Evolutionary conservation across 2,113 vertebrate genomes (phyloP).

Genomic region (Grantiella picta): DNA sequence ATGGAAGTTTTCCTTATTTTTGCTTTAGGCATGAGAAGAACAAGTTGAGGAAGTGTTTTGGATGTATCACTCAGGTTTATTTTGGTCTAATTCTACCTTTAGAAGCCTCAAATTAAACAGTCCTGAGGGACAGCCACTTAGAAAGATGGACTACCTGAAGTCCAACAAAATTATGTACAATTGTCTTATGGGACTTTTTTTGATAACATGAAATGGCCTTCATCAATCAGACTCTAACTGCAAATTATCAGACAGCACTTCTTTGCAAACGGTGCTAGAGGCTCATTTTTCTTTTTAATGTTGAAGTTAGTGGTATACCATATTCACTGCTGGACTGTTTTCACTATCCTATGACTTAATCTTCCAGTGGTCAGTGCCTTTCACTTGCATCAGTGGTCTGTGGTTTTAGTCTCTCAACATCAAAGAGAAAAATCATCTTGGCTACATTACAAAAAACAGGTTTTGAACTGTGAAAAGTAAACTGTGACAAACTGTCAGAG

Average conservation of each 20-base stretch:
- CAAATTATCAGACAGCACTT: neutral
- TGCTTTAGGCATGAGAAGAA: neutral
- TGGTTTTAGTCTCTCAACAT: slow-evolving; percentile 44
- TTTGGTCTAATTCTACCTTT: neutral
- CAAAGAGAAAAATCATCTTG: slow-evolving; percentile 36
- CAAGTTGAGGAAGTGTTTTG: neutral
- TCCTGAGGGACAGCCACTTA: neutral
- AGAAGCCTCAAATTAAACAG: slow-evolving; percentile 2
- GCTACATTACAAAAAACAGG: neutral
- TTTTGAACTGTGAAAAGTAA: slow-evolving; percentile 8
- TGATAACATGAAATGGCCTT: slow-evolving; percentile 7
- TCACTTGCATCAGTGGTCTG: slow-evolving; percentile 52
- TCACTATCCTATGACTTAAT: slow-evolving; percentile 34
- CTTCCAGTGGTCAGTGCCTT: slow-evolving; percentile 28
- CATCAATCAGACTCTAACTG: slow-evolving; percentile 16
- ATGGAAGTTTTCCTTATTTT: neutral
- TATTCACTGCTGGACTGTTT: neutral
- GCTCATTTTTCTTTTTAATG: neutral
- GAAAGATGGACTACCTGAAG: neutral
- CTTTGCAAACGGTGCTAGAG: neutral
- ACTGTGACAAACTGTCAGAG: neutral
- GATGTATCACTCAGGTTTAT: neutral
- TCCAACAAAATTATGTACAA: slow-evolving; percentile 7
- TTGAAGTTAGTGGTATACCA: neutral
- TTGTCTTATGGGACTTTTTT: neutral